Evolutionary conservation across 1,140 invertebrate species (phyloP).

Genomic region (Goniozus legneri): DNA sequence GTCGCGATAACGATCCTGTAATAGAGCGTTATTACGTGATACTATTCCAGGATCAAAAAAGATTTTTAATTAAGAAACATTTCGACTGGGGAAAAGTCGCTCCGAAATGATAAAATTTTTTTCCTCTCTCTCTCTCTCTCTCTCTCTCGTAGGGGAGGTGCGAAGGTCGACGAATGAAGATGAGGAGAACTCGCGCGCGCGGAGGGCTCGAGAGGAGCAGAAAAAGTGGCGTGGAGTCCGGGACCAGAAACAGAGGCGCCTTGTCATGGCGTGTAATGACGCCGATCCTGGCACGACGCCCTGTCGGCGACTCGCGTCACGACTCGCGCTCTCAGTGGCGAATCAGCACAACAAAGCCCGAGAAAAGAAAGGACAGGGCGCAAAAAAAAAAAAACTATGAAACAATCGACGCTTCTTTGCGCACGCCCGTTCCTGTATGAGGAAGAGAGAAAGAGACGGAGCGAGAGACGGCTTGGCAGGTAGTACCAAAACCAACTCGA

Average conservation of each 20-base stretch:
- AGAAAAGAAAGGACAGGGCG: constrained; percentile 12
- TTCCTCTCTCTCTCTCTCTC: no score
- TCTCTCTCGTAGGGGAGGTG: no score
- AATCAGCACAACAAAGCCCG: constrained; percentile 19
- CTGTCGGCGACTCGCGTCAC: no score
- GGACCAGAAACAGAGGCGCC: constrained; percentile 28
- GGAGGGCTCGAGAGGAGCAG: constrained; percentile 31
- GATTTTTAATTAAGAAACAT: no score
- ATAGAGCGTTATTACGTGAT: no score
- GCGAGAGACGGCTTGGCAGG: constrained; percentile 20
- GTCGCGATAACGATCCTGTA: no score
- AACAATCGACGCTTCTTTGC: no score
- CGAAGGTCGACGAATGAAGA: no score
- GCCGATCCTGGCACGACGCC: constrained; percentile 29
- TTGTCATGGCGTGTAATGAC: constrained; percentile 47
- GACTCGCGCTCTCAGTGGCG: no score
- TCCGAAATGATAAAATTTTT: not conserved
- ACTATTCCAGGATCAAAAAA: no score
- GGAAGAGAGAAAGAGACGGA: not conserved
- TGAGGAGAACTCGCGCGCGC: constrained; percentile 26
- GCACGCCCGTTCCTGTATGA: no score
- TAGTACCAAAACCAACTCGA: constrained; percentile 23
- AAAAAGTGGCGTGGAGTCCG: constrained; percentile 33
- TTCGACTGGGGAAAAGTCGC: not conserved
- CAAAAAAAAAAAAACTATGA: constrained; percentile 6